These are phyloP conservation scores for Trichosurus vulpecula DNA, from an alignment of 2,797 vertebrate species.

Conservation along the genomic window DNA sequence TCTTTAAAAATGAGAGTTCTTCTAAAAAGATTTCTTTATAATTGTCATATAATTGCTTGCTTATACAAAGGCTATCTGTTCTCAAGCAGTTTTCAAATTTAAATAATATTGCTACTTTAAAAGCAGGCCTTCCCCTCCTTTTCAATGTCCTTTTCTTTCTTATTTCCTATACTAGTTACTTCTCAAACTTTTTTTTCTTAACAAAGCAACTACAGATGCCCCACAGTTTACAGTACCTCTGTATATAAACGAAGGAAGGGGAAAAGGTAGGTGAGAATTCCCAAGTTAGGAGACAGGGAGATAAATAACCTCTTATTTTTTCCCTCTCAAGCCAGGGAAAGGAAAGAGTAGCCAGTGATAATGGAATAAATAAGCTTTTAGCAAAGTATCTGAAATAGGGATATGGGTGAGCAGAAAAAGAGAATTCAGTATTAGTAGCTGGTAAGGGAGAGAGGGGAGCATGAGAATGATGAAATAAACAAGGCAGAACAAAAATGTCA, in stretches of 20 bases:
- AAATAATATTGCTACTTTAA: constrained; percentile 9
- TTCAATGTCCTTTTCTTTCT: not conserved
- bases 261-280: not conserved
- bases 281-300: constrained; percentile 33
- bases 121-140: not conserved
- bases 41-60: not conserved
- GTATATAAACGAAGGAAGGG: constrained; percentile 1
- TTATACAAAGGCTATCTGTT: not conserved
- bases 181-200: constrained; percentile 51
- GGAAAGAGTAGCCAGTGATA: constrained; percentile 27
- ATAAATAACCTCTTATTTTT: not conserved
- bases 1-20: constrained; percentile 32
- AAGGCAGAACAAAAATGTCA: not conserved
- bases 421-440: not conserved
- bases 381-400: constrained; percentile 27
- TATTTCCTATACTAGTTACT: constrained; percentile 29
- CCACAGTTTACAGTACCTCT: constrained; percentile 7
- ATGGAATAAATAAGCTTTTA: constrained; percentile 9
- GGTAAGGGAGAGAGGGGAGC: not conserved
- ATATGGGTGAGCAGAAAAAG: constrained; percentile 5
- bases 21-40: not conserved
- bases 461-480: not conserved
- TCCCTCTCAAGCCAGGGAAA: not conserved
- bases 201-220: constrained; percentile 6
- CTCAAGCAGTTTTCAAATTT: not conserved